phyloP scores from a whole-genome alignment of 2,888 invertebrate genomes.

The Rhagonycha lutea region DNA sequence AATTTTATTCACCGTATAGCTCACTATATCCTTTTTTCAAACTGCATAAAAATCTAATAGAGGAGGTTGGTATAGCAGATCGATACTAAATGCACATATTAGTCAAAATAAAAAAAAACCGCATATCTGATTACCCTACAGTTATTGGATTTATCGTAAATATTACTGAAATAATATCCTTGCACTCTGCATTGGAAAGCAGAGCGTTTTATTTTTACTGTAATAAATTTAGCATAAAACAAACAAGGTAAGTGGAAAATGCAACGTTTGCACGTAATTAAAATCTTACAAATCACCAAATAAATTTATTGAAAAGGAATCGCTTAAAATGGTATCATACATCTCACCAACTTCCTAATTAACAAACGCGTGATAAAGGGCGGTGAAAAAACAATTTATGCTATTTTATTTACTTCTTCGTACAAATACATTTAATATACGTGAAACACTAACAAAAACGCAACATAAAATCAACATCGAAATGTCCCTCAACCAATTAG shows the following conservation, averaged over 20 bases:
- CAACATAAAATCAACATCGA: background rate
- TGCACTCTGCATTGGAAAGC: background rate
- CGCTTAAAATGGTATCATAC: background rate
- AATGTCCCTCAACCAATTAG: background rate
- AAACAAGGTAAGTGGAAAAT: background rate
- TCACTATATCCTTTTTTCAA: no score
- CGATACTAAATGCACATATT: no score
- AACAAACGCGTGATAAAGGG: background rate
- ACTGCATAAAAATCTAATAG: no score
- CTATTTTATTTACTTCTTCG: background rate
- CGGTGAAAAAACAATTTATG: background rate
- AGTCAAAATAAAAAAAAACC: no score
- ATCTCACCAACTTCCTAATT: background rate
- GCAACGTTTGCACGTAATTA: background rate
- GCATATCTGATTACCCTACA: no score
- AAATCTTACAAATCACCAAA: background rate
- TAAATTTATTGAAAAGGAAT: background rate
- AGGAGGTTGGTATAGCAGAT: no score
- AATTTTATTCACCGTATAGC: no score
- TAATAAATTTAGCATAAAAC: background rate
- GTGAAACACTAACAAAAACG: background rate
- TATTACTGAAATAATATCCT: no score
- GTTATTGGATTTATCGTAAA: no score
- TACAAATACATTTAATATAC: background rate
- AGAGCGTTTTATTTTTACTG: background rate